phyloP scores from a whole-genome alignment of 2,797 vertebrate species.

The Benthosema pterotum region DNA sequence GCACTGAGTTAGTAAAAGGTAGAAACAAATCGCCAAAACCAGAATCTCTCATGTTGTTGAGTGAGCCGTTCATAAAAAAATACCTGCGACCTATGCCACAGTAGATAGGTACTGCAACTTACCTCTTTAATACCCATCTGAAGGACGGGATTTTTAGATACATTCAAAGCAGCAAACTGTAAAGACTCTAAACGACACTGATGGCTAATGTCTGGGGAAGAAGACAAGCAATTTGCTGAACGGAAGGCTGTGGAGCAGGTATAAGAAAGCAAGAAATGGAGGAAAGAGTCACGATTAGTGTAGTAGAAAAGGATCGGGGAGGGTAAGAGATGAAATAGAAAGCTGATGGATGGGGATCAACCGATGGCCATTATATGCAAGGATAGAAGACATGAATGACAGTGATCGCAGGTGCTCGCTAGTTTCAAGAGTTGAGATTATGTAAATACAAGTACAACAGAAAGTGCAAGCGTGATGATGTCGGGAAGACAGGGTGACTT shows the following conservation, averaged over 20 bases:
- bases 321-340: not conserved
- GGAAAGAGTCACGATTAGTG: conserved; percentile 12
- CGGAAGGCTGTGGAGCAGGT: conserved; percentile 1
- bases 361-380: conserved; percentile 17
- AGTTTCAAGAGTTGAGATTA: not conserved
- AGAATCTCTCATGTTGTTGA: no score
- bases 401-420: not conserved
- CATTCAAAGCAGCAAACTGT: conserved; percentile 7
- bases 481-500: conserved; percentile 4
- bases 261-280: not conserved
- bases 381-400: not conserved
- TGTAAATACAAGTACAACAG: not conserved
- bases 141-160: conserved; percentile 8
- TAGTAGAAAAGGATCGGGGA: conserved; percentile 17
- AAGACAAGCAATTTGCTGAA: not conserved
- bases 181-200: conserved; percentile 11
- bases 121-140: conserved; percentile 23
- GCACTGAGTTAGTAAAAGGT: no score
- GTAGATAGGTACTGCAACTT: conserved; percentile 3
- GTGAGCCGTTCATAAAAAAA: no score
- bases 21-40: no score
- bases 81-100: not conserved
- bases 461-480: not conserved
- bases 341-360: conserved; percentile 9
- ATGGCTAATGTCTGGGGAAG: not conserved